A percentile compares a stretch with the other conserved stretches of the same genome.
These are phyloP conservation scores for Eonycteris spelaea DNA, from an alignment of 2,113 vertebrate species.

Conservation along the genomic window DNA sequence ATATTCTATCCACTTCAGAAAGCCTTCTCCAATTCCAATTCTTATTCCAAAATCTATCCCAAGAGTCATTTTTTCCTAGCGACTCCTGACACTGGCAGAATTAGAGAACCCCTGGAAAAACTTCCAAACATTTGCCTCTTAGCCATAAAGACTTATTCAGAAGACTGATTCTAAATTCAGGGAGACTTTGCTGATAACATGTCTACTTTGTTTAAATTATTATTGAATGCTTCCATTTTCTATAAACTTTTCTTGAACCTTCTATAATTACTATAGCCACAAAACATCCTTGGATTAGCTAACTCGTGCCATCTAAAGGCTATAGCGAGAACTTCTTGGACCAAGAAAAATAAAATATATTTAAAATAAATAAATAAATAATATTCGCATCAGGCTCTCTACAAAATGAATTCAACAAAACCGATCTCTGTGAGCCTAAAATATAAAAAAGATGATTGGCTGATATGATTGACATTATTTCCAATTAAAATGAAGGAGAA, in stretches of 20 bases:
- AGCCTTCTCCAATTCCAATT: background rate
- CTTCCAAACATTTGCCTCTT: slow-evolving; percentile 13
- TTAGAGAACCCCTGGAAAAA: slow-evolving; percentile 1
- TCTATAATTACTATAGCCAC: background rate
- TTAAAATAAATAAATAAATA: background rate
- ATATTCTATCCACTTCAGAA: background rate
- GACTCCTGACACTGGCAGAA: background rate
- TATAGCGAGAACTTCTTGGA: slow-evolving; percentile 44
- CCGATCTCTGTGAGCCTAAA: background rate
- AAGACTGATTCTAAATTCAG: background rate
- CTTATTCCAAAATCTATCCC: background rate
- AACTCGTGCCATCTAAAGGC: slow-evolving; percentile 74
- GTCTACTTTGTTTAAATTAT: slow-evolving; percentile 36
- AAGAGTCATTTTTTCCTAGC: slow-evolving; percentile 12
- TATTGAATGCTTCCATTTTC: slow-evolving; percentile 30
- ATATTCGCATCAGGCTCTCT: background rate
- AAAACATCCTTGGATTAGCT: slow-evolving; percentile 51
- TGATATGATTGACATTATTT: background rate
- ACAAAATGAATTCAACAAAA: slow-evolving; percentile 29
- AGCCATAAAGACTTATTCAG: background rate
- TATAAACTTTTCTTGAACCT: slow-evolving; percentile 43
- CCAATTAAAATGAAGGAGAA: slow-evolving; percentile 35
- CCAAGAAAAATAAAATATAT: background rate
- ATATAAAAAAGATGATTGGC: background rate
- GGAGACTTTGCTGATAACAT: background rate